Conservation (phyloP, 2,113 vertebrate genomes). For the Craseonycteris thonglongyai region DNA sequence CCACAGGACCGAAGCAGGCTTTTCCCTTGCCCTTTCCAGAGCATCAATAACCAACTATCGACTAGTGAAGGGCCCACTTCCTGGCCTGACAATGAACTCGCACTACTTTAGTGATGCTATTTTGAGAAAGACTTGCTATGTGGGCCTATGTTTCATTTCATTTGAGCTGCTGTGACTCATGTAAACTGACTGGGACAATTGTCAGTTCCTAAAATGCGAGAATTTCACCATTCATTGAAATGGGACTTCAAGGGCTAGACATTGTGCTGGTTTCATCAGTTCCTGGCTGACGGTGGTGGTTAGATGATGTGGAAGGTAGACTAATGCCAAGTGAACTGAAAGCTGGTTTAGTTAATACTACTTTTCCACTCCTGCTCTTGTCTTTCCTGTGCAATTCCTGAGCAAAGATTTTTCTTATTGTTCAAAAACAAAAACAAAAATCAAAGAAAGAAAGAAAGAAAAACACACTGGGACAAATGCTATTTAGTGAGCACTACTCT, state of each 20-base stretch:
- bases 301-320: not conserved
- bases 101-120: constrained; percentile 33
- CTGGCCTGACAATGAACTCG: constrained; percentile 49
- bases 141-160: constrained; percentile 15
- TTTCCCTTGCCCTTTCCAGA: constrained; percentile 62
- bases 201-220: constrained; percentile 1
- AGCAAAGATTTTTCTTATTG: not conserved
- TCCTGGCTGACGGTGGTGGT: not conserved
- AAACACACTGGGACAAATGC: too few species aligned
- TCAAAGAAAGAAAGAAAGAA: too few species aligned
- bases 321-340: not conserved
- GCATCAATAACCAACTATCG: constrained; percentile 68
- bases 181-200: constrained; percentile 51
- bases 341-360: not conserved
- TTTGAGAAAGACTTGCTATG: constrained; percentile 38
- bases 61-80: constrained; percentile 31
- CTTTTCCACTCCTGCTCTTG: not conserved
- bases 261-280: constrained; percentile 29
- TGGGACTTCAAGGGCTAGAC: constrained; percentile 27
- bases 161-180: constrained; percentile 52
- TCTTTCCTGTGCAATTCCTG: not conserved
- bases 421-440: too few species aligned
- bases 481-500: not conserved
- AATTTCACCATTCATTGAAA: constrained; percentile 62
- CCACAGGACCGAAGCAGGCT: constrained; percentile 23